A percentile compares a stretch with the other conserved stretches of the same genome.
Conservation (phyloP, 2,113 vertebrate species). For the Caracal caracal region DNA sequence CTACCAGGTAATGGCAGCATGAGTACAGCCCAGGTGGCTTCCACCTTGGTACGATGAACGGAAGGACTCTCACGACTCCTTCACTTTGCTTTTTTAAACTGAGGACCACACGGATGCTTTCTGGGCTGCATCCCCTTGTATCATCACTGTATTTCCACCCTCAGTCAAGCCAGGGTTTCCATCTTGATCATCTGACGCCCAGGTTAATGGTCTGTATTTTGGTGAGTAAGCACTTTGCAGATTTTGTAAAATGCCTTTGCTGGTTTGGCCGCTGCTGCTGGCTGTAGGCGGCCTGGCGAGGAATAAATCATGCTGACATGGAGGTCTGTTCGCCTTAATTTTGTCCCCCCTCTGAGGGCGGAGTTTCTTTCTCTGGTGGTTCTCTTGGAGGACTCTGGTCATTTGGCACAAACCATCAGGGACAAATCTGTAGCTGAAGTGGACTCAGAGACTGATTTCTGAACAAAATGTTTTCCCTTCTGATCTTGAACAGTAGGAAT, state of each 20-base stretch:
- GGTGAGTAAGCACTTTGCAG: not conserved
- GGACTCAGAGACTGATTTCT: not conserved
- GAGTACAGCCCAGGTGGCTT: not conserved
- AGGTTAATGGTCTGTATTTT: not conserved
- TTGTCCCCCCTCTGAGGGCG: not conserved
- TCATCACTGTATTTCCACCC: not conserved
- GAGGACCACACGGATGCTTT: not conserved
- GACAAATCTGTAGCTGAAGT: not conserved
- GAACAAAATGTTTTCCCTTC: not conserved
- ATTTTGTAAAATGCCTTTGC: not conserved
- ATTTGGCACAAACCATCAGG: not conserved
- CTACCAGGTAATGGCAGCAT: not conserved
- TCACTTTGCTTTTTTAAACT: not conserved
- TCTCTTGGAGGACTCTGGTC: not conserved
- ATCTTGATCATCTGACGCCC: not conserved
- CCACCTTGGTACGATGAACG: not conserved
- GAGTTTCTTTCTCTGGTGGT: not conserved
- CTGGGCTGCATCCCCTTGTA: not conserved
- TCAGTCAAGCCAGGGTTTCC: not conserved
- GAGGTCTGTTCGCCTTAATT: not conserved
- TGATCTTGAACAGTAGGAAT: not conserved
- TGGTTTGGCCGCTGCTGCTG: not conserved
- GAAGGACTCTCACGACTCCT: not conserved
- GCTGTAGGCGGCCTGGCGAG: not conserved
- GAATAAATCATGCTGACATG: not conserved